Base-by-base conservation (phyloP, 2,888 invertebrate species). In the Chesias legatella region DNA sequence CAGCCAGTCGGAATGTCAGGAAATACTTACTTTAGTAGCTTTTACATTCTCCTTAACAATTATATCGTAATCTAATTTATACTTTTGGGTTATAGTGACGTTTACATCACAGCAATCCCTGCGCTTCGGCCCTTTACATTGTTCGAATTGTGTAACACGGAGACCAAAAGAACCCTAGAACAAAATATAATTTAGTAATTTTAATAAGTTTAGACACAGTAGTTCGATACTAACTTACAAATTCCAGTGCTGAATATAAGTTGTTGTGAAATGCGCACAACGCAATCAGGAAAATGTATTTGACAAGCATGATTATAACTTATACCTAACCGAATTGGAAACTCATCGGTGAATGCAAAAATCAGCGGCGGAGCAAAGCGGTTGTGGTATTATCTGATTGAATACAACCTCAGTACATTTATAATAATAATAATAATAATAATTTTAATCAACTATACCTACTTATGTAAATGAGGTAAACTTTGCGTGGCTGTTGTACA, bases 21-120 rank as follows among this genome's bases (percentile, higher is more conserved):
- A 17, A 21, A n/a, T 32, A 40, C 50, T 56, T 47, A 64, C 67
- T 48, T 65, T 67, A 4, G 59, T 58, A 5, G 66, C 53, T n/a
- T 54, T 48, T 0, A 53, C 36, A 37, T 55, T 62, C 26, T 62
- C 51, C 8, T 52, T 35, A 5, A 68, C 56, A 2, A 27, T 26
- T 8, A 64, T 10, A 10, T 56, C 41, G 8, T 51, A 60, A 4
- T 51, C 35, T 7, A 68, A 6, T 1, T 43, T 41, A 7, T 38
- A 25, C 2, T 46, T 32, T 17, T 52, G 43, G 8, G 6, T 49
- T 3, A 68, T 33, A 0, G 30, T 38, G 0, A 27, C 46, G n/a
- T 34, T 42, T 1, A 50, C 20, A 0, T 35, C 45, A 27, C 41
- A 63, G 52, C 57, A 58, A 5, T 53, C 48, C 10, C 47, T 42